These are phyloP conservation scores for Gastracanthus pulcherrimus DNA, from an alignment of 2,888 invertebrate genomes.

Conservation along the genomic window DNA sequence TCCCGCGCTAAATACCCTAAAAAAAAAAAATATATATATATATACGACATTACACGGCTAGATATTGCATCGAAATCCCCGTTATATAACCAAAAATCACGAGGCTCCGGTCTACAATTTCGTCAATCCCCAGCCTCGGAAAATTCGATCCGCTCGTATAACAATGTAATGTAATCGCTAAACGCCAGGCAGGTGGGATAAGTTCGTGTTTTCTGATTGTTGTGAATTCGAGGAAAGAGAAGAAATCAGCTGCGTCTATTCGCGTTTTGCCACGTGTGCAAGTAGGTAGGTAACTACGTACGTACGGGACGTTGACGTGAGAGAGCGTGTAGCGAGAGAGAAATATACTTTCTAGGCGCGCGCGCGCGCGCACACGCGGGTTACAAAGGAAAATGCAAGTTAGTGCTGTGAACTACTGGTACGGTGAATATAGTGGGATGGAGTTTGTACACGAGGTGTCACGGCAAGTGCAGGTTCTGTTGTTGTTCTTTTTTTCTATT, in stretches of 20 bases:
- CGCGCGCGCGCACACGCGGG: not conserved
- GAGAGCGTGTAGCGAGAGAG: not conserved
- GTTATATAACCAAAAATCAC: not conserved
- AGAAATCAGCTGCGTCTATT: not conserved
- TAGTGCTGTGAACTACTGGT: not conserved
- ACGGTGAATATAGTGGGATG: too few relatives aligned
- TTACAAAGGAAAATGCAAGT: conserved; percentile 29
- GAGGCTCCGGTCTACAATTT: not conserved
- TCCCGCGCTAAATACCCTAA: too few relatives aligned
- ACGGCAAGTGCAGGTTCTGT: too few relatives aligned
- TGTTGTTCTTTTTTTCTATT: too few relatives aligned
- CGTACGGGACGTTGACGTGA: not conserved
- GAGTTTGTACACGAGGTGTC: too few relatives aligned
- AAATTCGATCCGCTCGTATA: not conserved
- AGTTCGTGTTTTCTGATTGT: not conserved
- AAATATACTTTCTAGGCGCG: not conserved
- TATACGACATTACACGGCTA: not conserved
- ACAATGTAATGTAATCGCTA: not conserved
- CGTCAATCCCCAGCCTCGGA: not conserved
- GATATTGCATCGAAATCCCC: not conserved
- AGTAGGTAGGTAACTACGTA: too few relatives aligned
- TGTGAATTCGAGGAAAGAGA: not conserved
- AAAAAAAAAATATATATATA: too few relatives aligned
- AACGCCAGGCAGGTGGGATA: too few relatives aligned
- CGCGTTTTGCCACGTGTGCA: too few relatives aligned